These are phyloP conservation scores for Progne subis DNA, from an alignment of 2,113 vertebrate species.

Conservation along the genomic window DNA sequence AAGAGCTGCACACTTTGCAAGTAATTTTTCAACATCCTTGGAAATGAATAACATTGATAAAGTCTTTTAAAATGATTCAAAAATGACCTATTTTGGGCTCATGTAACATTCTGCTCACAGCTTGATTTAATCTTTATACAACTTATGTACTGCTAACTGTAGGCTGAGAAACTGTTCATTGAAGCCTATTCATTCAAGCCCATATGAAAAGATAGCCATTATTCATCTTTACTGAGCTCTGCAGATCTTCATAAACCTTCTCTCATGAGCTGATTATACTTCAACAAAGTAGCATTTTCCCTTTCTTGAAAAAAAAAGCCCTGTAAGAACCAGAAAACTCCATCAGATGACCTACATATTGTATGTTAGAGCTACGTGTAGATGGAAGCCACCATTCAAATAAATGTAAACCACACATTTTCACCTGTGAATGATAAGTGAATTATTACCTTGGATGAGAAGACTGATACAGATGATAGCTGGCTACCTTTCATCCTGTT, in stretches of 20 bases:
- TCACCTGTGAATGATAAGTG: not conserved
- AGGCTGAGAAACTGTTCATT: not conserved
- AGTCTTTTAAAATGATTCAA: not conserved
- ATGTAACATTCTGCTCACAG: not conserved
- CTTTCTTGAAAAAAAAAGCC: not conserved
- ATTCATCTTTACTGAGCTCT: not conserved
- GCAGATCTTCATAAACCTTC: not conserved
- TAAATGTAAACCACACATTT: not conserved
- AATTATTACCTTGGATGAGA: not conserved
- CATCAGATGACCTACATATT: not conserved
- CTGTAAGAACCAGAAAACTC: not conserved
- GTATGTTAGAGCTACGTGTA: not conserved
- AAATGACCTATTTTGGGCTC: not conserved
- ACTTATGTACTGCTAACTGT: not conserved
- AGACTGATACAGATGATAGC: not conserved
- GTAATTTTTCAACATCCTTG: not conserved
- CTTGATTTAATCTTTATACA: not conserved
- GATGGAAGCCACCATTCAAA: not conserved
- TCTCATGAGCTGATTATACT: not conserved
- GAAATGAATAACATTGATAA: not conserved
- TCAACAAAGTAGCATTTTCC: not conserved
- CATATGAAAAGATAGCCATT: not conserved
- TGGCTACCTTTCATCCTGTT: not conserved
- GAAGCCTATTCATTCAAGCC: not conserved
- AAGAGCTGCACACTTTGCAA: not conserved